Percentiles rank a stretch among this genome's conserved stretches.
These are phyloP conservation scores for Troilus luridus DNA, from an alignment of 2,888 invertebrate species.

Conservation along the genomic window DNA sequence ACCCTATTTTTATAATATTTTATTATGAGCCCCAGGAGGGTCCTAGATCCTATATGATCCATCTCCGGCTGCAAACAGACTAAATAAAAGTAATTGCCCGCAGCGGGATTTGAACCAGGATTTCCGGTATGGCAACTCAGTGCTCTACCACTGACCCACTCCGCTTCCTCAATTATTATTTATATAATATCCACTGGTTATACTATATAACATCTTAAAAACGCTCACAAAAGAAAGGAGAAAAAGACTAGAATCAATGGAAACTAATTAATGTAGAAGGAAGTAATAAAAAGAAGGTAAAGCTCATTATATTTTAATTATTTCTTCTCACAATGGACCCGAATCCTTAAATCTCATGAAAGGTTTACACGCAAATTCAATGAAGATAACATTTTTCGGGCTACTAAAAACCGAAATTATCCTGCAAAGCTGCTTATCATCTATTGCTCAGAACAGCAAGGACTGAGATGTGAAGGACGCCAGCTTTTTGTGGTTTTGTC, in stretches of 20 bases:
- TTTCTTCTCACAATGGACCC: neutral
- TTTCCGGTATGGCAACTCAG: too few species aligned
- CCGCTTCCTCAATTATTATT: too few species aligned
- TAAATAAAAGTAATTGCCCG: too few species aligned
- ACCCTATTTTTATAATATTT: too few species aligned
- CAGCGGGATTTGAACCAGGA: too few species aligned
- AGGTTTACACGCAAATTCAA: neutral
- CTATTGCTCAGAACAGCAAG: too few species aligned
- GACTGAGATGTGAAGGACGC: too few species aligned
- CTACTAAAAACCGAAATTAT: neutral
- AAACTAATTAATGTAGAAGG: neutral
- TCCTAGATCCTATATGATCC: too few species aligned
- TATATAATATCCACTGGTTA: too few species aligned
- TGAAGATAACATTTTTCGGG: neutral
- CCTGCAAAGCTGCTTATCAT: neutral
- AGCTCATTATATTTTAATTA: constrained; percentile 20
- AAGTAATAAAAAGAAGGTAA: neutral
- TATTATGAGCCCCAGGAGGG: too few species aligned
- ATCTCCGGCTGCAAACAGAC: too few species aligned
- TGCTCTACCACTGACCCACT: too few species aligned
- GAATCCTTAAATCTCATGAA: neutral
- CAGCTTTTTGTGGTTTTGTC: neutral
- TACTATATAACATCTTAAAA: neutral
- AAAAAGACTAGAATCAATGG: neutral
- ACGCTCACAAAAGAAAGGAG: neutral